Evolutionary conservation across 2,888 invertebrate species (phyloP), one percentile per base, ranked within the genome.

Genomic region (Mycogona germanica): DNA sequence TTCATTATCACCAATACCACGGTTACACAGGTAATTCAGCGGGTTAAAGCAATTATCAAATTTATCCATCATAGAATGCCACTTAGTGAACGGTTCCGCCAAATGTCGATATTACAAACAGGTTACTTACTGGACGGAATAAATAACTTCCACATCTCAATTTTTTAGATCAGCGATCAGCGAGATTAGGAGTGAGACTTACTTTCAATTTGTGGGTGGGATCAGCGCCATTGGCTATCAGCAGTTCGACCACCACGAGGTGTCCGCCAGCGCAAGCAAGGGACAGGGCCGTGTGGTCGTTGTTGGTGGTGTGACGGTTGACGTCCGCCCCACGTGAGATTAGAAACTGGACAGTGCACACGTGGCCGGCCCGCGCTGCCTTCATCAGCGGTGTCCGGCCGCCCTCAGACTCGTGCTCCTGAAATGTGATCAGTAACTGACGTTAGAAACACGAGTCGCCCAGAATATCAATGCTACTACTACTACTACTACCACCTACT

Each of bases 321-420:
- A 87, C 83, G 69, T 87, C 81, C 21, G 87, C 87, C 59, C 81
- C 80, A 70, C 91, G 88, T 54, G 82, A 80, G 61, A 96, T 84
- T 58, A 98, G 81, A 75, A 91, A 95, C 75, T 93, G 88, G 62
- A 96, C 95, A 60, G 96, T 93, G 72, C 91, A 91, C 52, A 89
- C 74, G 71, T 97, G 95, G 1, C 97, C 97, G 17, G 95, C 92
- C 61, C 96, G 80, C 62, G 93, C 92, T 26, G 97, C 96, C 74
- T 96, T 97, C 97, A 98, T 97, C 66, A 98, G 74, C 46, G 97
- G 95, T 59, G 97, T 98, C 64, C 95, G 79, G 4, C 96, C 96
- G 58, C 92, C 96, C 72, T 97, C 96, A 44, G 89, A 88, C 74
- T 93, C 91, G 72, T 93, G 93, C 72, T 96, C 93, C 79, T 80